These are phyloP conservation scores for Charaxes varanes DNA, from an alignment of 1,140 invertebrate species.

Conservation along the genomic window DNA sequence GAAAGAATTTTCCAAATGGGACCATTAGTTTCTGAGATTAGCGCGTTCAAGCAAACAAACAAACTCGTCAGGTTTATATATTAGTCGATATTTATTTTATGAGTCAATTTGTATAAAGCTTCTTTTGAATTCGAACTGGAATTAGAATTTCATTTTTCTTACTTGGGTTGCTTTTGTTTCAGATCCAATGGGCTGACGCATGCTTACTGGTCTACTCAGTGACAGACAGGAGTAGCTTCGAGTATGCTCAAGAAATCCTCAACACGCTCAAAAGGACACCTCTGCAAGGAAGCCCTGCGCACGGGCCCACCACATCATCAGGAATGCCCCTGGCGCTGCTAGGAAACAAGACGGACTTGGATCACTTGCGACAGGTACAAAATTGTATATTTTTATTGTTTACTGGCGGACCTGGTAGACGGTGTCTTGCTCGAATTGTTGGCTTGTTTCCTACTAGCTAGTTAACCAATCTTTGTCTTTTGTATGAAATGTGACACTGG, in stretches of 20 bases:
- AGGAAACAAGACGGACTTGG: constrained; percentile 85
- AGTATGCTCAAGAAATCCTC: constrained; percentile 79
- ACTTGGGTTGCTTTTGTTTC: constrained; percentile 32
- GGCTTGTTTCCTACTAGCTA: constrained; percentile 3
- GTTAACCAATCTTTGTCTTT: too few species aligned
- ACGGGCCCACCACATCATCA: constrained; percentile 34
- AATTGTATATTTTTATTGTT: too few species aligned
- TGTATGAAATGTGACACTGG: too few species aligned
- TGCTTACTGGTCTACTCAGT: constrained; percentile 87
- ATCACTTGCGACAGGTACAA: constrained; percentile 84
- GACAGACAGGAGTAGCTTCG: constrained; percentile 81
- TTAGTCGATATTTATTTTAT: too few species aligned
- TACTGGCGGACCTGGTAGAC: too few species aligned
- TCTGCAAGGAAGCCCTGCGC: constrained; percentile 45
- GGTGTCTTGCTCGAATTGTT: too few species aligned
- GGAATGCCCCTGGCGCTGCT: constrained; percentile 77
- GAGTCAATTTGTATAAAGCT: too few species aligned
- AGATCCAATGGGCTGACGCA: constrained; percentile 85
- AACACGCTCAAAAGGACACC: constrained; percentile 75
- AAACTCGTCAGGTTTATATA: too few species aligned
- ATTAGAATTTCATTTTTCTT: neutral
- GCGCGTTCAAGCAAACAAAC: too few species aligned
- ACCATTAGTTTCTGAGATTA: too few species aligned
- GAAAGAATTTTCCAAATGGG: too few species aligned
- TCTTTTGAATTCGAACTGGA: neutral